These are phyloP conservation scores for Dicyrtomina minuta DNA, from an alignment of 2,888 invertebrate species.

Conservation along the genomic window DNA sequence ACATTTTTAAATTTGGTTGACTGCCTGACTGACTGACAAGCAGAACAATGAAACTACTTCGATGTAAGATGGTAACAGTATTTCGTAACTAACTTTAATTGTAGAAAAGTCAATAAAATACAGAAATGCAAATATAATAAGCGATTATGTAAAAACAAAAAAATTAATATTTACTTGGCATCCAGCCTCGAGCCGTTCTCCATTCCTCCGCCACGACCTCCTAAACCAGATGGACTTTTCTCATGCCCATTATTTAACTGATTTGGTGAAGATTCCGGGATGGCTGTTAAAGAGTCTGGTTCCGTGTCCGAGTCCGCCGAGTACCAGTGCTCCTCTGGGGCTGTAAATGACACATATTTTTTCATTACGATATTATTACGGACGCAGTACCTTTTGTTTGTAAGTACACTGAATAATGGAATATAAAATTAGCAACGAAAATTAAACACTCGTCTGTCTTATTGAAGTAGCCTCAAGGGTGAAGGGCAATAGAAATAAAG, in stretches of 20 bases:
- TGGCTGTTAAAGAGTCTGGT: constrained; percentile 48
- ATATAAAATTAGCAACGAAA: not conserved
- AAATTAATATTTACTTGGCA: constrained; percentile 28
- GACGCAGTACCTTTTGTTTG: too few species aligned
- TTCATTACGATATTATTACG: constrained; percentile 4
- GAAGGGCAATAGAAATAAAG: too few species aligned
- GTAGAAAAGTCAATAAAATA: not conserved
- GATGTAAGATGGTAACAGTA: too few species aligned
- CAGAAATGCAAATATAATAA: not conserved
- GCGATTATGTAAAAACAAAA: not conserved
- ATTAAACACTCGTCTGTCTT: not conserved
- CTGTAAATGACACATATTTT: too few species aligned
- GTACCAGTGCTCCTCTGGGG: constrained; percentile 66
- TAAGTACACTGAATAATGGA: not conserved
- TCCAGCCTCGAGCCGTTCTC: constrained; percentile 36
- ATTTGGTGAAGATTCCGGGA: constrained; percentile 30
- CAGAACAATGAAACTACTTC: too few species aligned
- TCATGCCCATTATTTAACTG: constrained; percentile 10
- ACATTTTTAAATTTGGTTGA: too few species aligned
- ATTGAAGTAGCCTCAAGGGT: too few species aligned
- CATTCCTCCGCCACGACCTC: constrained; percentile 6
- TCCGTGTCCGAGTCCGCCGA: constrained; percentile 63
- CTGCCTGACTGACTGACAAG: too few species aligned
- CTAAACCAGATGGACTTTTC: constrained; percentile 20
- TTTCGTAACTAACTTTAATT: too few species aligned